phyloP scores from a whole-genome alignment of 1,140 invertebrate genomes.

The Campoletis sonorensis region DNA sequence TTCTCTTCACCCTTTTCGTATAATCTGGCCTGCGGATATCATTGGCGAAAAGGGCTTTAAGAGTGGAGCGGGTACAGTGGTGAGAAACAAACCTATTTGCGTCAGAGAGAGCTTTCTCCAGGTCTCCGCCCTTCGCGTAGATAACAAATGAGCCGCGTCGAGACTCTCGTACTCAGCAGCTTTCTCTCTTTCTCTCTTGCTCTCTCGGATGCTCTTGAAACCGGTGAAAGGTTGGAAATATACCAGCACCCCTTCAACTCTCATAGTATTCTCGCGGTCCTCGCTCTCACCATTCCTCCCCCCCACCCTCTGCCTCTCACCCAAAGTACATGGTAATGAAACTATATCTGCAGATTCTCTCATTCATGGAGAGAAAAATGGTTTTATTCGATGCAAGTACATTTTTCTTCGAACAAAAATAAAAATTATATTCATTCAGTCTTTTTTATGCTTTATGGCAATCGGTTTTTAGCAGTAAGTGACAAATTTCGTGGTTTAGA shows the following conservation, averaged over 20 bases:
- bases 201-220: neutral
- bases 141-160: conserved; percentile 50
- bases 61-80: conserved; percentile 33
- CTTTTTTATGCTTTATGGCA: neutral
- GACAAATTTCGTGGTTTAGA: no score
- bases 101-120: conserved; percentile 51
- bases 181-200: neutral
- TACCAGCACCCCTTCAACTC: conserved; percentile 23
- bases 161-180: conserved; percentile 16
- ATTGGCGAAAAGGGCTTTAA: conserved; percentile 36
- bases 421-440: neutral
- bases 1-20: conserved; percentile 8
- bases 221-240: conserved; percentile 42
- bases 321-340: neutral
- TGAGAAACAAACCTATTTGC: conserved; percentile 53
- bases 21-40: neutral
- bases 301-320: neutral
- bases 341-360: neutral
- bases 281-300: conserved; percentile 2
- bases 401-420: conserved; percentile 5
- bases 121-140: conserved; percentile 24
- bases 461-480: neutral
- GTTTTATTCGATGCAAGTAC: neutral
- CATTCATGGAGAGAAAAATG: conserved; percentile 7
- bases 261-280: conserved; percentile 18